Evolutionary conservation across 2,113 vertebrate species (phyloP).

Genomic region (Pan troglodytes): DNA sequence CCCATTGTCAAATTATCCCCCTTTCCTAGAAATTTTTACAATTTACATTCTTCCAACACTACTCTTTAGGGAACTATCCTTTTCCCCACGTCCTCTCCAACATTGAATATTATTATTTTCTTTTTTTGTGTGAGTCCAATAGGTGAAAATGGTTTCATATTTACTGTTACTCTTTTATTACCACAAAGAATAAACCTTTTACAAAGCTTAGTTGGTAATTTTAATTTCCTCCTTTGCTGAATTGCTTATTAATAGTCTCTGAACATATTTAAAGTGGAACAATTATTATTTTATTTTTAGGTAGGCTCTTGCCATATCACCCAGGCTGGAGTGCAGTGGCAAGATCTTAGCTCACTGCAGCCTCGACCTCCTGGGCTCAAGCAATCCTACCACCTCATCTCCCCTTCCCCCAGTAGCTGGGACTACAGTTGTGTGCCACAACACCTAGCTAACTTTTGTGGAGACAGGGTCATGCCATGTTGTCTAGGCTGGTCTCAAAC

Average conservation of each 20-base stretch:
- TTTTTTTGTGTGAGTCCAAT: neutral
- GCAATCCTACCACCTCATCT: no score
- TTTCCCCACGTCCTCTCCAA: neutral
- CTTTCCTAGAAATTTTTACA: neutral
- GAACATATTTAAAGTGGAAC: neutral
- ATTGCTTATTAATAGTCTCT: neutral
- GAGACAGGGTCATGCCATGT: no score
- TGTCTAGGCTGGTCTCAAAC: no score
- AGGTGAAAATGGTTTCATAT: neutral
- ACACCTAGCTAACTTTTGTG: no score
- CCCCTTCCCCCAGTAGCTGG: no score
- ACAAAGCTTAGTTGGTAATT: neutral
- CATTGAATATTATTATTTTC: neutral
- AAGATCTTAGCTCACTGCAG: no score
- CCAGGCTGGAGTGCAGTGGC: no score
- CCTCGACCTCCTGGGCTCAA: no score
- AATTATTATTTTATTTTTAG: neutral
- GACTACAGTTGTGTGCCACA: no score
- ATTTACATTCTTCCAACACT: neutral
- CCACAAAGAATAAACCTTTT: slow-evolving; percentile 28
- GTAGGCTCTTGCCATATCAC: no score
- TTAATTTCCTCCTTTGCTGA: neutral
- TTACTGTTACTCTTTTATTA: neutral
- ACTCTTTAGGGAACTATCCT: neutral
- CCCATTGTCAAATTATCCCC: neutral